Evolutionary conservation across 2,797 vertebrate genomes (phyloP).

Genomic region (Coranthus polyacanthus): DNA sequence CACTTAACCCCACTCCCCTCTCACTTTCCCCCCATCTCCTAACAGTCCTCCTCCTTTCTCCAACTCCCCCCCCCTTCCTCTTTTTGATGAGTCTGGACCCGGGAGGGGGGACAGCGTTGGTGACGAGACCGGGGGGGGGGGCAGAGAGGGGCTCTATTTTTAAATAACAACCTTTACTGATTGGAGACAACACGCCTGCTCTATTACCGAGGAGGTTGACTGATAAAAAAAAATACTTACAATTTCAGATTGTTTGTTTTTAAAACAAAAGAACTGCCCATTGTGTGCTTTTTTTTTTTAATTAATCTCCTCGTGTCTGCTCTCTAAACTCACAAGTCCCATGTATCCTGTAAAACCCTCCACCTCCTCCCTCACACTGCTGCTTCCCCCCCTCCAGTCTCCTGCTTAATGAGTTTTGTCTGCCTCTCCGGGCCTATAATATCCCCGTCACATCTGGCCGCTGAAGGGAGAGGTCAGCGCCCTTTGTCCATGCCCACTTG

Average conservation of each 20-base stretch:
- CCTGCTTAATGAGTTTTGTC: conserved; percentile 79
- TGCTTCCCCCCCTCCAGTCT: conserved; percentile 14
- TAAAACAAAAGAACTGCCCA: too few relatives aligned
- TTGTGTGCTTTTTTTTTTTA: background rate
- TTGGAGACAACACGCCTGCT: conserved; percentile 23
- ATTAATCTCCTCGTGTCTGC: conserved; percentile 22
- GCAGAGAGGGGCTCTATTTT: conserved; percentile 74
- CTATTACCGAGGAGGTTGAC: conserved; percentile 41
- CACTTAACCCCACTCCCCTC: conserved; percentile 36
- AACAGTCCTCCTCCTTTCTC: conserved; percentile 41
- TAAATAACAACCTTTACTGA: conserved; percentile 74
- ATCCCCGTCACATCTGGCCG: conserved; percentile 74
- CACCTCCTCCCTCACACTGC: conserved; percentile 21
- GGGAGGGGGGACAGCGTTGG: conserved; percentile 23
- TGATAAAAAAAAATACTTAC: too few relatives aligned
- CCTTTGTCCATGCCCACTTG: conserved; percentile 61
- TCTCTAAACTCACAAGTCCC: conserved; percentile 45
- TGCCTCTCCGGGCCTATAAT: conserved; percentile 65
- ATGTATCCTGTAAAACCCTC: conserved; percentile 61
- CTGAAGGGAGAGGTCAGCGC: conserved; percentile 66
- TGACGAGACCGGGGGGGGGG: conserved; percentile 10
- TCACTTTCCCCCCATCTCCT: background rate
- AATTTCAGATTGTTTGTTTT: background rate
- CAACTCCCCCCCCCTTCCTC: conserved; percentile 26
- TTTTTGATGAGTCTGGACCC: conserved; percentile 39